phyloP scores from a whole-genome alignment of 1,140 invertebrate species.

The Drosophila melanogaster region Release_6_plus_ISO1_MT NT_033779.5:4636501-4637000 shows the following conservation, averaged over 20 bases:
- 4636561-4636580: slow-evolving; percentile 30
- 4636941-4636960: slow-evolving; percentile 17
- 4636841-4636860: no score
- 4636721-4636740: slow-evolving; percentile 49
- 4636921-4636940: background rate
- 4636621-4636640: slow-evolving; percentile 30
- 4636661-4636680: slow-evolving; percentile 74
- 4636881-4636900: background rate
- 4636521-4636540: slow-evolving; percentile 22
- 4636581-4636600: slow-evolving; percentile 18
- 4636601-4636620: slow-evolving; percentile 62
- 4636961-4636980: slow-evolving; percentile 29
- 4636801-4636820: no score
- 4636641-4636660: slow-evolving; percentile 45
- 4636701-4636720: slow-evolving; percentile 23
- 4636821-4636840: no score
- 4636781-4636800: no score
- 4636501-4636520: slow-evolving; percentile 40
- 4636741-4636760: slow-evolving; percentile 7
- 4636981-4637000: slow-evolving; percentile 62
- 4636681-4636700: slow-evolving; percentile 49
- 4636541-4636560: slow-evolving; percentile 3
- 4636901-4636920: slow-evolving; percentile 1
- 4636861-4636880: no score
- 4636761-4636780: no score